These are phyloP conservation scores for Drosophila colorata DNA, from an alignment of 2,888 invertebrate species.

Conservation along the genomic window DNA sequence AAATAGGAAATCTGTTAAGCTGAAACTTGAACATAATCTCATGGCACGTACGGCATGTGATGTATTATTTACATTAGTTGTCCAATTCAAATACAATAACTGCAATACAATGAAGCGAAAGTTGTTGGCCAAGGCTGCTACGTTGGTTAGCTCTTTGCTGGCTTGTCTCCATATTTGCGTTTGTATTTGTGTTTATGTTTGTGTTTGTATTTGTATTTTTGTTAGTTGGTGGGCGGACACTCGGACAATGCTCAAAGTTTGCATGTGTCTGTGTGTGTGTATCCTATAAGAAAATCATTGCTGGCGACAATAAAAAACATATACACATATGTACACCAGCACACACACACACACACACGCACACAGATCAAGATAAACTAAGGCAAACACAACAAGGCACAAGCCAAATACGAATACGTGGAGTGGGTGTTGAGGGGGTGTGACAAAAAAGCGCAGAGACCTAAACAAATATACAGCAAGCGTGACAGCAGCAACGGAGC, in stretches of 20 bases:
- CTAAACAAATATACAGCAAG: conserved; percentile 69
- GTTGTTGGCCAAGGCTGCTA: conserved; percentile 5
- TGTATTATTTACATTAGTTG: conserved; percentile 62
- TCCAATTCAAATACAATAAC: conserved; percentile 64
- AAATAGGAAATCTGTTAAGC: conserved; percentile 44
- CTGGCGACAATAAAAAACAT: conserved; percentile 51
- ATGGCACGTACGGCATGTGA: conserved; percentile 49
- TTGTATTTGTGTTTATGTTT: conserved; percentile 26
- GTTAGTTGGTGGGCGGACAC: conserved; percentile 30
- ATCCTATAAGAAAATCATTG: conserved; percentile 38
- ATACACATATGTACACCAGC: no score
- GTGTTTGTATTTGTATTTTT: conserved; percentile 37
- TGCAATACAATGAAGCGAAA: conserved; percentile 42
- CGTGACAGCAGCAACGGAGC: conserved; percentile 39
- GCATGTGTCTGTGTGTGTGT: conserved; percentile 15
- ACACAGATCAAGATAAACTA: conserved; percentile 32
- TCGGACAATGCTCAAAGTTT: conserved; percentile 31
- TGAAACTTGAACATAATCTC: conserved; percentile 41
- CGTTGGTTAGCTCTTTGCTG: conserved; percentile 11
- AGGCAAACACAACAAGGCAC: conserved; percentile 49
- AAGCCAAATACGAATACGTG: conserved; percentile 20
- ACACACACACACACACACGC: conserved; percentile 10
- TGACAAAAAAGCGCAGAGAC: conserved; percentile 30
- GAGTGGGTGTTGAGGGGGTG: background rate
- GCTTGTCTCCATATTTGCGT: conserved; percentile 15